These are phyloP conservation scores for Plecturocebus donacophilus DNA, from an alignment of 2,113 vertebrate species.

Conservation along the genomic window DNA sequence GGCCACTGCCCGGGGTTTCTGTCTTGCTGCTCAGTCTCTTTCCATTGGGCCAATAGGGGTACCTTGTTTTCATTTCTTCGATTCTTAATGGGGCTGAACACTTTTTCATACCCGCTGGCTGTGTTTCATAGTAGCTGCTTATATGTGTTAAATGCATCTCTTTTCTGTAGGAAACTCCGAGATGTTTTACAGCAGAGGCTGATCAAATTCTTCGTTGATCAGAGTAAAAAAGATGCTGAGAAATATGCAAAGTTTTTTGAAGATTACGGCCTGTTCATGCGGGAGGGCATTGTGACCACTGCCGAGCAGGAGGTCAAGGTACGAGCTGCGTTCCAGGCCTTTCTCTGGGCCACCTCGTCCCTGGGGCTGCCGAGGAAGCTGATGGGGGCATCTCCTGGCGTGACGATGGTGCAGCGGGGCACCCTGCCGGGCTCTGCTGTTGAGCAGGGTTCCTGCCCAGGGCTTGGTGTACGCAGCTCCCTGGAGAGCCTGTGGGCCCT, in stretches of 20 bases:
- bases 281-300: conserved; percentile 96
- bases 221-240: conserved; percentile 96
- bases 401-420: not conserved
- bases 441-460: not conserved
- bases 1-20: not conserved
- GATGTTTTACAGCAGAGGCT: conserved; percentile 94
- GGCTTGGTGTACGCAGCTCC: rapidly evolving
- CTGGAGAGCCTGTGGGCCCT: not conserved
- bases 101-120: not conserved
- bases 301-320: conserved; percentile 97
- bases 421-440: not conserved
- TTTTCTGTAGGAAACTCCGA: conserved; percentile 91
- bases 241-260: conserved; percentile 97
- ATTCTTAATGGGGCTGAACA: not conserved
- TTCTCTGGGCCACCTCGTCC: not conserved
- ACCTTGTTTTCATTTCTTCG: not conserved
- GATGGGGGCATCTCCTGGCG: rapidly evolving
- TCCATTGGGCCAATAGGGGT: not conserved
- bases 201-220: conserved; percentile 95
- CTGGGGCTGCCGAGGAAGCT: not conserved
- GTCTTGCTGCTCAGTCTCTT: not conserved
- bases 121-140: not conserved
- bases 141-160: not conserved
- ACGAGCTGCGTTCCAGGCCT: not conserved
- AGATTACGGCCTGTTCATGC: conserved; percentile 95